These are phyloP conservation scores for Micrasema minimum DNA, from an alignment of 1,140 invertebrate genomes.

Conservation along the genomic window DNA sequence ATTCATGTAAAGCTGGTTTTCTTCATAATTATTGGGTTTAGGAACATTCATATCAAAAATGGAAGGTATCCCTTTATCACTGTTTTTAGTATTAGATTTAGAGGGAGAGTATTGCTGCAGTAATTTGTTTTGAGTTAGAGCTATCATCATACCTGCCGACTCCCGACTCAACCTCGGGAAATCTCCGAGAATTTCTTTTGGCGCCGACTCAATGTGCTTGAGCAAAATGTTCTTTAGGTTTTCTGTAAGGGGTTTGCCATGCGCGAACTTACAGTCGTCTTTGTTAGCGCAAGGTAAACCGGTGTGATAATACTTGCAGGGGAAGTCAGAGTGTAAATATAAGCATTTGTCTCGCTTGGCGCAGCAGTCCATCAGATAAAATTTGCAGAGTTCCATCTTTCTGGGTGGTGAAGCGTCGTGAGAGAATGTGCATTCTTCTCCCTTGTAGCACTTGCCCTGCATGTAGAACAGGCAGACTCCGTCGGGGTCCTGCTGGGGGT, in stretches of 20 bases:
- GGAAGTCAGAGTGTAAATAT: constrained; percentile 97
- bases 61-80: constrained; percentile 63
- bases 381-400: constrained; percentile 96
- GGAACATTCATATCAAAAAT: constrained; percentile 69
- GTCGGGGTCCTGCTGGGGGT: constrained; percentile 72
- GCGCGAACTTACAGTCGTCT: constrained; percentile 92
- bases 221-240: constrained; percentile 75
- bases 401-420: constrained; percentile 84
- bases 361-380: constrained; percentile 95
- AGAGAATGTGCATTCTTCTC: constrained; percentile 80
- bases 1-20: constrained; percentile 54
- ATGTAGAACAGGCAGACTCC: constrained; percentile 83
- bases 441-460: constrained; percentile 89
- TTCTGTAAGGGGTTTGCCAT: constrained; percentile 83
- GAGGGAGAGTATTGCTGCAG: constrained; percentile 66
- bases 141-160: constrained; percentile 77
- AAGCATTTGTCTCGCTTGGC: constrained; percentile 95
- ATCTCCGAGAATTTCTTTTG: constrained; percentile 89
- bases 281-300: constrained; percentile 86
- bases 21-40: constrained; percentile 59
- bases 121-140: constrained; percentile 74
- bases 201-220: constrained; percentile 89
- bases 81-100: constrained; percentile 58
- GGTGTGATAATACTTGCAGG: constrained; percentile 97
- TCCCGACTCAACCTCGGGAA: constrained; percentile 84